Base-by-base conservation (phyloP, 2,888 invertebrate genomes). In the Alviniconcha strummeri region DNA sequence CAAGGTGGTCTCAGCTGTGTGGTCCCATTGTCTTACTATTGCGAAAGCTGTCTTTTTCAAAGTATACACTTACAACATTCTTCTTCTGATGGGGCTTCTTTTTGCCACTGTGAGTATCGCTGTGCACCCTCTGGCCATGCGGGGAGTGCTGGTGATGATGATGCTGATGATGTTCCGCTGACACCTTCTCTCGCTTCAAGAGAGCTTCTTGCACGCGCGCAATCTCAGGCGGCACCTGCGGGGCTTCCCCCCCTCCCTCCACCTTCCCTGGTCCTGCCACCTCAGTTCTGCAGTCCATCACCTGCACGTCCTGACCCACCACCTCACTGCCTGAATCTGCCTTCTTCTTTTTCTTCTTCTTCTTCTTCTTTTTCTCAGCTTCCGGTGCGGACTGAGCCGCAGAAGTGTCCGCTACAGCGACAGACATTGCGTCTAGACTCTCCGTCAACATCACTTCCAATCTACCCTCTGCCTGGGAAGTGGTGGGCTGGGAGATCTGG, bases 341-440 rank as follows among this genome's bases (percentile, higher is more conserved):
- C 60, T 57, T 78, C 36, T 76, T 64, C 54, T 83, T 83, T 17
- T 83, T 79, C 64, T 83, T 83, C 78, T 83, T 83, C 55, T 79
- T 79, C 71, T 79, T 83, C 13, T 7, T 36, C n/a, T 79, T 78
- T 57, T 0, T 54, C 55, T 56, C 15, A 8, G 60, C 36, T 11
- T 67, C 15, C 1, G 52, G 19, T 55, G 7, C 19, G 2, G 56
- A 19, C 15, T 60, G 13, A 64, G 55, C 55, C 19, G 19, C 5
- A n/a, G 52, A 36, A 11, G 36, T 6, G 19, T 79, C 64, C 17
- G 69, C 55, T 11, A 4, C 56, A 0, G 69, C 54, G 6, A 82
- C 8, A 55, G 36, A 13, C 69, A 82, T 54, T 17, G 64, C 55
- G 17, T 56, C 36, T n/a, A 82, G 19, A 77, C 82, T 55, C 13